A percentile compares a stretch with the other conserved stretches of the same genome.
These are phyloP conservation scores for Microplitis demolitor DNA, from an alignment of 1,140 invertebrate genomes.

Conservation along the genomic window DNA sequence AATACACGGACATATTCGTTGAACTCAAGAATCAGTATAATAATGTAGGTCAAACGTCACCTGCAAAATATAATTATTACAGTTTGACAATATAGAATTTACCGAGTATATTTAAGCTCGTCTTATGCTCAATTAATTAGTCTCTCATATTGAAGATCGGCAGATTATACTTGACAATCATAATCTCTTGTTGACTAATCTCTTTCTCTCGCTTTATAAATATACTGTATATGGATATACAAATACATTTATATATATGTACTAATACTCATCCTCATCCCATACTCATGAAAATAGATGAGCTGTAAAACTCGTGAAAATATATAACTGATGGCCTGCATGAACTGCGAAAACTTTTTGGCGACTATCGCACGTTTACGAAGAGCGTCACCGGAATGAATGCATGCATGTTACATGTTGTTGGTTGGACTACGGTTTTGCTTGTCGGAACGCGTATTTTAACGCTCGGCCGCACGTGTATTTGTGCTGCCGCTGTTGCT, in stretches of 20 bases:
- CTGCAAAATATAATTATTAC: no score
- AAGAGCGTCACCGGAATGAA: neutral
- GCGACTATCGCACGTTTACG: neutral
- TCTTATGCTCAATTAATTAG: constrained; percentile 1
- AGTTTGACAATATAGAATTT: neutral
- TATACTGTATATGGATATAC: no score
- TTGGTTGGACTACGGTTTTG: constrained; percentile 22
- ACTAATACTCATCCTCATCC: no score
- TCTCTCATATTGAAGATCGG: neutral
- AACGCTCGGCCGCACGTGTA: constrained; percentile 24
- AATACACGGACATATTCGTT: no score
- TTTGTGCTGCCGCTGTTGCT: no score
- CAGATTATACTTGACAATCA: no score
- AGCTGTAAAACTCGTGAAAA: neutral
- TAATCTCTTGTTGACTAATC: no score
- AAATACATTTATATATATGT: no score
- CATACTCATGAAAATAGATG: no score
- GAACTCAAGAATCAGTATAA: no score
- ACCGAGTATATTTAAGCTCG: neutral
- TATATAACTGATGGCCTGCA: neutral
- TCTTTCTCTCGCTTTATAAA: no score
- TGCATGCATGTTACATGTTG: constrained; percentile 7
- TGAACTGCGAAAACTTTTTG: neutral
- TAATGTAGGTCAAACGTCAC: no score
- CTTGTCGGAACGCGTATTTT: constrained; percentile 20